These are phyloP conservation scores for Pterocles burchelli DNA, from an alignment of 2,113 vertebrate species.

Conservation along the genomic window DNA sequence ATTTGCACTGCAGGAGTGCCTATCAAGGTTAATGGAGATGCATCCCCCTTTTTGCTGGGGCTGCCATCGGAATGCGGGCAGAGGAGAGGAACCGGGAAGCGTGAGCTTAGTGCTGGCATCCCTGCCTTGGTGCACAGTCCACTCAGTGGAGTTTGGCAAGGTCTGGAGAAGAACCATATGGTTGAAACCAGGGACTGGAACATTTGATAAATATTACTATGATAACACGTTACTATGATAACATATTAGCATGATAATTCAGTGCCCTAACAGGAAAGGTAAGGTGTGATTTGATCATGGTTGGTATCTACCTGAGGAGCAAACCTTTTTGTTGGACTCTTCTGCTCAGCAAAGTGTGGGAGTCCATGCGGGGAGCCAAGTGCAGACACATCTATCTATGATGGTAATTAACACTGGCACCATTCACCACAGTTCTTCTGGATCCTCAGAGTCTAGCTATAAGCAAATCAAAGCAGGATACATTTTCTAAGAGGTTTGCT, in stretches of 20 bases:
- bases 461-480: slow-evolving; percentile 37
- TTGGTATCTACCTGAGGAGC: neutral
- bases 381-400: neutral
- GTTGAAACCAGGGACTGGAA: neutral
- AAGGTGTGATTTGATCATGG: neutral
- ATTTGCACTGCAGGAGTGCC: neutral
- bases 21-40: slow-evolving; percentile 45
- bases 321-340: neutral
- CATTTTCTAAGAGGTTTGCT: slow-evolving; percentile 29
- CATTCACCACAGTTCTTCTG: neutral
- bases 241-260: neutral
- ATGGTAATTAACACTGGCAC: slow-evolving; percentile 17
- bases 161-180: neutral
- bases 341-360: neutral
- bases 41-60: neutral
- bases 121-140: neutral
- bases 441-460: slow-evolving; percentile 1
- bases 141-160: neutral
- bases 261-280: neutral
- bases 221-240: neutral
- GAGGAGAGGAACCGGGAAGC: neutral
- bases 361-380: neutral
- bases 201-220: slow-evolving; percentile 24
- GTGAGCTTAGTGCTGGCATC: neutral
- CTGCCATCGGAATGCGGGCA: accelerated